Evolutionary conservation across 1,140 invertebrate genomes (phyloP).

Genomic region (Heliconius himera): DNA sequence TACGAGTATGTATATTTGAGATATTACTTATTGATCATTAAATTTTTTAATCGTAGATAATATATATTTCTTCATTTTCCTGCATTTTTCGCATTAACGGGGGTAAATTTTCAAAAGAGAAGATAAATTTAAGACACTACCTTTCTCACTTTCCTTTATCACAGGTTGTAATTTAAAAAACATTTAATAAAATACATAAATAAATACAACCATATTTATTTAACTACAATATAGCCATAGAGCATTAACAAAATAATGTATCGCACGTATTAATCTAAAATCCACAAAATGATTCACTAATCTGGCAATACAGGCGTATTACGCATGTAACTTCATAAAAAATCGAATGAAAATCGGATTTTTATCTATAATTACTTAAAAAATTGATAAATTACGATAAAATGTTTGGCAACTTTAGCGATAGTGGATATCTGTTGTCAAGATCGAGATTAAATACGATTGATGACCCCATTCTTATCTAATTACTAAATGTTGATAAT

Average conservation of each 20-base stretch:
- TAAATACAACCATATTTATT: not conserved
- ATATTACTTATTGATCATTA: too few relatives aligned
- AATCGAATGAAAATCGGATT: conserved; percentile 32
- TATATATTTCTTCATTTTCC: too few relatives aligned
- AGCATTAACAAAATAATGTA: not conserved
- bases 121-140: too few relatives aligned
- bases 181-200: too few relatives aligned
- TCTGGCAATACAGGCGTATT: conserved; percentile 46
- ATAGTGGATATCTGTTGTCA: conserved; percentile 40
- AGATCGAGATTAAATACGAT: conserved; percentile 37
- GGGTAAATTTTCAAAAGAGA: too few relatives aligned
- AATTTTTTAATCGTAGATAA: too few relatives aligned
- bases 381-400: conserved; percentile 42
- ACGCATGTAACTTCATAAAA: conserved; percentile 42
- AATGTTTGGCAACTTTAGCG: conserved; percentile 29
- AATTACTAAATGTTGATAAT: conserved; percentile 17
- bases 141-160: too few relatives aligned
- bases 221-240: not conserved
- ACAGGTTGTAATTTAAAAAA: too few relatives aligned
- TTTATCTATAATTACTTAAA: conserved; percentile 44
- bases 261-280: conserved; percentile 37
- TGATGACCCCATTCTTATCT: conserved; percentile 36
- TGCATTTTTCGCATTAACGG: too few relatives aligned
- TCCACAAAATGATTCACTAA: conserved; percentile 39
- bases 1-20: too few relatives aligned